phyloP scores from a whole-genome alignment of 1,140 invertebrate genomes.

The Acromyrmex charruanus region DNA sequence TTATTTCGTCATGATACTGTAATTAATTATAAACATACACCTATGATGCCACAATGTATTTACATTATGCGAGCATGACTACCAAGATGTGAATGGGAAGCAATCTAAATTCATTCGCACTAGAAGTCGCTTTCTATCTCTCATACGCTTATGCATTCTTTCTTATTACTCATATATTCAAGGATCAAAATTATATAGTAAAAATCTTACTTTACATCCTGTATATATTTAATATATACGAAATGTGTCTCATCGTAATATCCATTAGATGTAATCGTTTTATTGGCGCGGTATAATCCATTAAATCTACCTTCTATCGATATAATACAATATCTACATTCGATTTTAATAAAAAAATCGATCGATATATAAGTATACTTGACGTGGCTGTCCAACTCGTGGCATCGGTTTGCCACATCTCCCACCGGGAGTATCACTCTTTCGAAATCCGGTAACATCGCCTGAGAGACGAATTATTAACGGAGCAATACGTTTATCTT shows the following conservation, averaged over 20 bases:
- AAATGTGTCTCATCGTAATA: slow-evolving; percentile 71
- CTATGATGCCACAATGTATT: slow-evolving; percentile 83
- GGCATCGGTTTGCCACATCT: slow-evolving; percentile 40
- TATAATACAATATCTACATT: slow-evolving; percentile 84
- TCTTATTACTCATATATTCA: slow-evolving; percentile 11
- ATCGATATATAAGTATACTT: slow-evolving; percentile 49
- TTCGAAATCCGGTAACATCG: slow-evolving; percentile 9
- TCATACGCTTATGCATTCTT: background rate
- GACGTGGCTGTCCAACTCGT: slow-evolving; percentile 47
- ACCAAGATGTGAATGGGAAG: slow-evolving; percentile 80
- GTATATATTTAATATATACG: slow-evolving; percentile 78
- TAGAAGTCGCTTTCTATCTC: slow-evolving; percentile 48
- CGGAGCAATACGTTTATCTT: slow-evolving; percentile 7
- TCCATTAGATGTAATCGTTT: slow-evolving; percentile 73
- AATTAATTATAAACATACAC: slow-evolving; percentile 75
- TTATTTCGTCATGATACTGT: slow-evolving; percentile 84
- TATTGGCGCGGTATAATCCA: slow-evolving; percentile 75
- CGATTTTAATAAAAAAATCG: slow-evolving; percentile 78
- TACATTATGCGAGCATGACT: slow-evolving; percentile 83
- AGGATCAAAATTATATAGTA: slow-evolving; percentile 68
- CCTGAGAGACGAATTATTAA: background rate
- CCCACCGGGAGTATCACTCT: slow-evolving; percentile 39
- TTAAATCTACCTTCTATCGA: slow-evolving; percentile 69
- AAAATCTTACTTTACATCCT: slow-evolving; percentile 59
- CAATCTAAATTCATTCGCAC: slow-evolving; percentile 69